Evolutionary conservation across 2,113 vertebrate species (phyloP), one percentile per base, ranked within the genome.

Genomic region (Stegastes partitus): DNA sequence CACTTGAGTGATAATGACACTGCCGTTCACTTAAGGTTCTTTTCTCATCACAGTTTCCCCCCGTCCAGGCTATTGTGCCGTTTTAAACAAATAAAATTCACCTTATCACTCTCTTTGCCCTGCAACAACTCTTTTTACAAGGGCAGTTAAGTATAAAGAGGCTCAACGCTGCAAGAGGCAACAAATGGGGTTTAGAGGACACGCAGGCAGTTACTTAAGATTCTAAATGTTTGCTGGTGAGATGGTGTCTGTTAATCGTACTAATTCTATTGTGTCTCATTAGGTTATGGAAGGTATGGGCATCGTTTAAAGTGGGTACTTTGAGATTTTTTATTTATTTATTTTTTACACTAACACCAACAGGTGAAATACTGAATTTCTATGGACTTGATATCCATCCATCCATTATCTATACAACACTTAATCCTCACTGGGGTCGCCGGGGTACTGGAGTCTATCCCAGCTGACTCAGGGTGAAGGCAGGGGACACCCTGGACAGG

Each of bases 1-100:
- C 57, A 74, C 76, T 83, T 83, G 54, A 84, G 59, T 71, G 79
- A 80, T 88, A 86, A 87, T 74, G 80, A 85, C 42, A 74, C 64
- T 4, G 39, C 65, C 26, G 54, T 62, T 83, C 66, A 77, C 56
- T 83, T 72, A 26, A 61, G 56, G 11, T 47, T 71, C 50, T 69
- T 22, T 73, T 71, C 65, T 68, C 39, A 39, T 50, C 59, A 14
- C 21, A 49, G 39, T 53, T 44, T 34, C 7, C 31, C 58, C 11
- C 11, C n/a, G 19, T 47, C 8, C 51, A 63, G 69, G 39, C 47
- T 53, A 14, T 59, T 68, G 62, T 59, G 23, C 22, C 28, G 5
- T 61, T 73, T 79, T 45, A 47, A 55, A 64, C 9, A 34, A 54
- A 73, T 54, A 76, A 19, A 65, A 44, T 58, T 34, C n/a, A 57